Percentiles rank a stretch among this genome's conserved stretches.
phyloP scores from a whole-genome alignment of 2,113 vertebrate species.

The Quiscalus mexicanus region DNA sequence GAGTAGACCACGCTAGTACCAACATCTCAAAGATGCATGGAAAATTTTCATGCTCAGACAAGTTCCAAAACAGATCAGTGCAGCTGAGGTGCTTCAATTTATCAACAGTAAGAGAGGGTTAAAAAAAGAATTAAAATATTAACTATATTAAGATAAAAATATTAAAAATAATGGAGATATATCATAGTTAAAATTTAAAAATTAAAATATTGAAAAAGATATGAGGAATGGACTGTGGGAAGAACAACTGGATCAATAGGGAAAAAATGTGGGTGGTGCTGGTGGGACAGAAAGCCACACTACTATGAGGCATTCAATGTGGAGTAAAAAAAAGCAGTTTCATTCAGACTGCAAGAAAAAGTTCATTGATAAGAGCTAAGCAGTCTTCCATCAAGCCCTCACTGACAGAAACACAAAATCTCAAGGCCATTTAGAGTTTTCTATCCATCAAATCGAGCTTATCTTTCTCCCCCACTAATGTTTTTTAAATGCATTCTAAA shows the following conservation, averaged over 20 bases:
- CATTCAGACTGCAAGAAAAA: background rate
- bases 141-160: background rate
- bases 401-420: background rate
- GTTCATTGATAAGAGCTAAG: background rate
- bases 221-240: background rate
- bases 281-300: background rate
- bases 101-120: background rate
- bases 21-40: background rate
- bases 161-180: background rate
- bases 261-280: background rate
- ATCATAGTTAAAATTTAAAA: background rate
- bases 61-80: background rate
- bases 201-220: background rate
- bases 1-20: background rate
- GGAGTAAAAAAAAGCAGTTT: background rate
- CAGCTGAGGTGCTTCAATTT: background rate
- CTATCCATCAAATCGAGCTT: background rate
- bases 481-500: background rate
- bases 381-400: background rate
- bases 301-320: background rate
- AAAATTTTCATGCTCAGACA: background rate
- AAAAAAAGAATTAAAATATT: background rate
- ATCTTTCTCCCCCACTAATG: background rate
- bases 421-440: constrained; percentile 3
- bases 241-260: background rate